Evolutionary conservation across 2,888 invertebrate genomes (phyloP).

Genomic region (Keiferia lycopersicella): DNA sequence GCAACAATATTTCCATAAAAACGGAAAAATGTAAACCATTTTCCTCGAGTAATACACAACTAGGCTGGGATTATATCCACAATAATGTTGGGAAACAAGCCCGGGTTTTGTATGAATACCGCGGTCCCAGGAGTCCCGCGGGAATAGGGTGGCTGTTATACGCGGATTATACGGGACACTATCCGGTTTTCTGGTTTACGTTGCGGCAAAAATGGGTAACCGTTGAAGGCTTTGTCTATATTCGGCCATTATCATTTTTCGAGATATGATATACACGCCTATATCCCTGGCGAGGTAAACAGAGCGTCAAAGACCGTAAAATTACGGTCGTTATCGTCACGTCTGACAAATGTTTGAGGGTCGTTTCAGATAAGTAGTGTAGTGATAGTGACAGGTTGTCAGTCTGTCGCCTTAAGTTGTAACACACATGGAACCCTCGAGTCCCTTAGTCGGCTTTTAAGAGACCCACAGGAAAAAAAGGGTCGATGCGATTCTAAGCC

Average conservation of each 20-base stretch:
- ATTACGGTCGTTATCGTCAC: no score
- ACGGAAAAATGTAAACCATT: background rate
- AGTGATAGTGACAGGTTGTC: no score
- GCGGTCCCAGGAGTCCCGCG: constrained; percentile 26
- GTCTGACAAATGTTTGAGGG: no score
- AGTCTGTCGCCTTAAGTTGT: no score
- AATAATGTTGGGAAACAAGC: constrained; percentile 20
- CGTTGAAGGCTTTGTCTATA: background rate
- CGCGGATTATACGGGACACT: constrained; percentile 2
- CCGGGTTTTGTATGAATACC: constrained; percentile 33
- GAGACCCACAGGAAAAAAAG: no score
- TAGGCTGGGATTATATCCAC: background rate
- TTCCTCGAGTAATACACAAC: constrained; percentile 13
- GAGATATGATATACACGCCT: background rate
- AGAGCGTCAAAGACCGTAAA: no score
- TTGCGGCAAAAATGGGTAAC: background rate
- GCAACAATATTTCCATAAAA: background rate
- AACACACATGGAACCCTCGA: no score
- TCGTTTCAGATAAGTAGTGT: no score
- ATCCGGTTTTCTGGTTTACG: background rate
- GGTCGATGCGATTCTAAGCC: no score
- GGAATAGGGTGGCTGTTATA: background rate
- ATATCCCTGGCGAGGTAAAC: no score
- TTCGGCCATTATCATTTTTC: background rate
- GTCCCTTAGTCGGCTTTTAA: no score